These are phyloP conservation scores for Calephelis virginiensis DNA, from an alignment of 1,140 invertebrate species.

Conservation along the genomic window DNA sequence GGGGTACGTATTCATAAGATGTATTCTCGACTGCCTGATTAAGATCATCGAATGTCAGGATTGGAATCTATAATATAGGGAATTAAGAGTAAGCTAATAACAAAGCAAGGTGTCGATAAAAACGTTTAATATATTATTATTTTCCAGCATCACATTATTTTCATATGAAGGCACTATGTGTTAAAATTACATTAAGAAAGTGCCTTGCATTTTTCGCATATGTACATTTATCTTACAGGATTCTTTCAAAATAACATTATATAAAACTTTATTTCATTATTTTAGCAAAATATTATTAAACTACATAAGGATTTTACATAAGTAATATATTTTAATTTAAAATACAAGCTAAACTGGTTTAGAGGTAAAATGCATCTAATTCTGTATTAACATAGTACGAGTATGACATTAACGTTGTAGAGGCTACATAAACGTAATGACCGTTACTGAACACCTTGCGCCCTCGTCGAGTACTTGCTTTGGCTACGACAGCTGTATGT, in stretches of 20 bases:
- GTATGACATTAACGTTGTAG: constrained; percentile 14
- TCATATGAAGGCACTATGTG: constrained; percentile 53
- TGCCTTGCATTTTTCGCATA: constrained; percentile 38
- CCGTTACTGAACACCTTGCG: constrained; percentile 72
- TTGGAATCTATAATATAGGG: constrained; percentile 18
- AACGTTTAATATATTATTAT: constrained; percentile 37
- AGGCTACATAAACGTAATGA: constrained; percentile 45
- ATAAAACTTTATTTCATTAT: constrained; percentile 4
- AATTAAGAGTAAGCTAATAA: constrained; percentile 14
- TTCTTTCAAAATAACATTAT: constrained; percentile 13
- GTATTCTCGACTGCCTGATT: constrained; percentile 43
- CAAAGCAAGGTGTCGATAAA: constrained; percentile 28
- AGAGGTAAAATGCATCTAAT: background rate
- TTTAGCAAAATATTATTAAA: constrained; percentile 1
- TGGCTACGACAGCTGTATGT: constrained; percentile 73
- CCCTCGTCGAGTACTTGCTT: constrained; percentile 56
- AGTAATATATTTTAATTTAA: constrained; percentile 4
- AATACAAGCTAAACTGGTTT: background rate
- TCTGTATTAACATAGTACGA: background rate
- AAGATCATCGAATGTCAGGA: constrained; percentile 37
- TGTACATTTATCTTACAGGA: constrained; percentile 29
- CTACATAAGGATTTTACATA: background rate
- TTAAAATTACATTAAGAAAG: constrained; percentile 34
- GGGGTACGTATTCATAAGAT: constrained; percentile 35
- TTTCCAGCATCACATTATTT: constrained; percentile 64